Percentiles rank a stretch among this genome's conserved stretches.
Evolutionary conservation across 2,113 vertebrate genomes (phyloP).

Genomic region (Elephantulus edwardii): DNA sequence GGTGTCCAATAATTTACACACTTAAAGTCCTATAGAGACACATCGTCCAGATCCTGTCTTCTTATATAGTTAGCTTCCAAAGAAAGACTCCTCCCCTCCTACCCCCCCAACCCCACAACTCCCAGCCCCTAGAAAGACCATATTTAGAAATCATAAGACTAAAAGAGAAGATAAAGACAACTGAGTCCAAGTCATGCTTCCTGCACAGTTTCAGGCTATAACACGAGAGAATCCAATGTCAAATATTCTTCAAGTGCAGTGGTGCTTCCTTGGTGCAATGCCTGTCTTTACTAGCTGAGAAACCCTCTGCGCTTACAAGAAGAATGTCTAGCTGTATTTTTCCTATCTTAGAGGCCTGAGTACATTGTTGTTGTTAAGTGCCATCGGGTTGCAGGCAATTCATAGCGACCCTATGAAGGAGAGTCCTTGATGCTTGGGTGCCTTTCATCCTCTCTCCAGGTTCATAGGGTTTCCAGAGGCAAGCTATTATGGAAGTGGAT

Average conservation of each 20-base stretch:
- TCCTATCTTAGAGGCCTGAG: slow-evolving; percentile 29
- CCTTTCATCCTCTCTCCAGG: no score
- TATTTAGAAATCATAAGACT: slow-evolving; percentile 17
- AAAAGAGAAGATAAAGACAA: not conserved
- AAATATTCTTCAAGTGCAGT: not conserved
- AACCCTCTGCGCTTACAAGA: not conserved
- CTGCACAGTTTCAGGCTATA: not conserved
- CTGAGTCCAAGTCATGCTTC: not conserved
- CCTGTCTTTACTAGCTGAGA: slow-evolving; percentile 42
- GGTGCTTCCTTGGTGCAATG: not conserved
- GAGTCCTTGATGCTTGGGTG: no score
- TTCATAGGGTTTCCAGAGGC: no score
- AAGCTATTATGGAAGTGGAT: no score
- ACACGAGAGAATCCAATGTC: not conserved
- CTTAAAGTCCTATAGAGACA: not conserved
- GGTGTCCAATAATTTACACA: not conserved
- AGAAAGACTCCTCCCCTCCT: no score
- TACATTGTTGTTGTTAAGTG: no score
- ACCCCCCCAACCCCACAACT: no score
- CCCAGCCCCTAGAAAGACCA: not conserved
- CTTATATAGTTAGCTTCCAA: not conserved
- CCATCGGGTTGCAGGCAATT: no score
- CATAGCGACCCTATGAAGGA: no score
- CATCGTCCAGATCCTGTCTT: not conserved
- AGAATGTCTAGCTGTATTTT: slow-evolving; percentile 61